A percentile compares a stretch with the other conserved stretches of the same genome.
phyloP scores from a whole-genome alignment of 2,888 invertebrate genomes.

The Branchipolynoe longqiensis region DNA sequence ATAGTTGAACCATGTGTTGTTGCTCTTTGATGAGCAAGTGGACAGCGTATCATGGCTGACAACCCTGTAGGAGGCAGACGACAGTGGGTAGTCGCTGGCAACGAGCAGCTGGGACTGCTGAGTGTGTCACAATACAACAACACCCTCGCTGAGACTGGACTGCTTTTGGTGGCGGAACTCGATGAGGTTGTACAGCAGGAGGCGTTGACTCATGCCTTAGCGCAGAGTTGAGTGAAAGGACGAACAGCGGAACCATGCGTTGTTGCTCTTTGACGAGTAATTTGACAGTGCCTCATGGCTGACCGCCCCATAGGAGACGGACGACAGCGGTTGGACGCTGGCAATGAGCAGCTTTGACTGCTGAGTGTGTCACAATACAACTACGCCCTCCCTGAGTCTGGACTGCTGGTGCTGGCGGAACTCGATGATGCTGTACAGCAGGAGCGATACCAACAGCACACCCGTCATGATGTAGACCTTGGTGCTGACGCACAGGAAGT shows the following conservation, averaged over 20 bases:
- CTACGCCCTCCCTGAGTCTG: slow-evolving; percentile 41
- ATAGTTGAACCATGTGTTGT: no score
- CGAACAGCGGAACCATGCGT: no score
- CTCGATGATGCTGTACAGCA: slow-evolving; percentile 87
- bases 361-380: slow-evolving; percentile 49
- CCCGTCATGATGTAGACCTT: slow-evolving; percentile 88
- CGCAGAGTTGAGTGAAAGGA: no score
- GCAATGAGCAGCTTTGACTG: neutral
- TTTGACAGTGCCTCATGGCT: no score
- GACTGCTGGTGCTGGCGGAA: slow-evolving; percentile 72
- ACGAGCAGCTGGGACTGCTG: neutral
- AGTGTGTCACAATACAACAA: slow-evolving; percentile 55
- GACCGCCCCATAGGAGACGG: no score
- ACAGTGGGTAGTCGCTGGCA: no score
- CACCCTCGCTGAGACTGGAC: slow-evolving; percentile 29
- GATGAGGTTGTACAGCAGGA: slow-evolving; percentile 86
- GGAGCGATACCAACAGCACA: slow-evolving; percentile 87
- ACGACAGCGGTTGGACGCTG: no score
- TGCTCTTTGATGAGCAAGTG: no score
- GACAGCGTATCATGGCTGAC: no score
- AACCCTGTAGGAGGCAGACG: no score
- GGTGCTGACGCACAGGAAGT: slow-evolving; percentile 89
- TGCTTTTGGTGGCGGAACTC: slow-evolving; percentile 82
- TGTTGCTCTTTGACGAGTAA: no score
- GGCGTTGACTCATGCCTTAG: no score